A percentile compares a stretch with the other conserved stretches of the same genome.
Conservation (phyloP, 2,797 vertebrate genomes). For the Bradypodion ventrale region DNA sequence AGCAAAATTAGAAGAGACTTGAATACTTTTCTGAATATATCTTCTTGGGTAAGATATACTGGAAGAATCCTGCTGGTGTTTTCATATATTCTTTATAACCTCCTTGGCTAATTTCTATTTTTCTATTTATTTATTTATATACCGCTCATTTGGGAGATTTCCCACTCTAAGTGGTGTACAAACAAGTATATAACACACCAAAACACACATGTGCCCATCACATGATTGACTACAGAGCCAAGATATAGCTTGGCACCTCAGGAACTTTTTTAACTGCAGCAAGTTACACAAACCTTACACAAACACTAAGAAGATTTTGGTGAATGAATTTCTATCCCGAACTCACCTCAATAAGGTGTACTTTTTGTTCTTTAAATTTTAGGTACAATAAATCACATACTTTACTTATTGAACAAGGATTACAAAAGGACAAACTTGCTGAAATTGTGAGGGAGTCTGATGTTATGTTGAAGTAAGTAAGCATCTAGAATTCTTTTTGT, state of each 20-base stretch:
- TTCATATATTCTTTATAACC: no score
- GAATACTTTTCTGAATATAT: neutral
- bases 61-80: no score
- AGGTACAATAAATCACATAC: conserved; percentile 97
- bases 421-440: conserved; percentile 86
- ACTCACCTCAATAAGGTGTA: neutral
- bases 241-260: no score
- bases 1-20: neutral
- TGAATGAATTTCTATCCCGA: neutral
- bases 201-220: no score
- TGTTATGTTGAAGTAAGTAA: conserved; percentile 93
- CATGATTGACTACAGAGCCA: no score
- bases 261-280: no score
- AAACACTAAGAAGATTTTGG: neutral
- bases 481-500: neutral
- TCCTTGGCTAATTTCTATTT: no score
- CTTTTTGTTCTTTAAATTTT: conserved; percentile 34
- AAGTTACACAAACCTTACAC: neutral
- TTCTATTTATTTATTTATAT: no score
- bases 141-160: no score
- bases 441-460: conserved; percentile 93
- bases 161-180: no score
- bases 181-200: no score
- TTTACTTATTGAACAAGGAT: conserved; percentile 89
- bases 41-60: neutral